Base-by-base conservation (phyloP, 2,113 vertebrate species). In the Cinclus cinclus region DNA sequence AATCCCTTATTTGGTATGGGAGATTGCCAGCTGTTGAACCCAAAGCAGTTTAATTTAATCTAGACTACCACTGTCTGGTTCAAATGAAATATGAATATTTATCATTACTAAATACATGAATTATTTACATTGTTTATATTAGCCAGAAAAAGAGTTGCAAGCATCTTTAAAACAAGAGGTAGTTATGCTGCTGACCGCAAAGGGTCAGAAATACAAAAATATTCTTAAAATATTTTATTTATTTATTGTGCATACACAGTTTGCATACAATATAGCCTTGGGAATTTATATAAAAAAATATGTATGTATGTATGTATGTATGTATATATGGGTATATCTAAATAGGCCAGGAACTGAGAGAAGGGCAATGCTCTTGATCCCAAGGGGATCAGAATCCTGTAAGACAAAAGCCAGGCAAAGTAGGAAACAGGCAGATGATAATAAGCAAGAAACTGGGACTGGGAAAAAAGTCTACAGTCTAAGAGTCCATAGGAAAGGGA, bases 61-160 rank as follows among this genome's bases (percentile, higher is more conserved):
- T 94, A 92, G 65, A 93, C 20, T 4, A 95, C 91, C 79, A 93
- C 89, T 90, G 68, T 94, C 85, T 97, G 77, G 58, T 93, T 97
- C 68, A 95, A 95, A 95, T 93, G 82, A 96, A 97, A 90, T 92
- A 95, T 90, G 83, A 96, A 96, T 97, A 97, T 97, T 97, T 97
- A 97, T 90, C 4, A 0, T 95, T 92, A 88, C 87, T 83, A 95
- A 97, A 96, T 89, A 76, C 76, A 95, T 95, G 64, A 95, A 97
- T 98, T 95, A 96, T 95, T 97, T 92, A 97, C 88, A 94, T 71
- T 95, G 82, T 95, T 96, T 89, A 92, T 87, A 94, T 89, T 71
- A 96, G 81, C 42, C 81, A 70, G 79, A 87, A 91, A 96, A 90
- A 92, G 41, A 95, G 82, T 87, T 83, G 65, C 86, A 94, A 93